Evolutionary conservation across 2,888 invertebrate genomes (phyloP).

Genomic region (Parnassius apollo): DNA sequence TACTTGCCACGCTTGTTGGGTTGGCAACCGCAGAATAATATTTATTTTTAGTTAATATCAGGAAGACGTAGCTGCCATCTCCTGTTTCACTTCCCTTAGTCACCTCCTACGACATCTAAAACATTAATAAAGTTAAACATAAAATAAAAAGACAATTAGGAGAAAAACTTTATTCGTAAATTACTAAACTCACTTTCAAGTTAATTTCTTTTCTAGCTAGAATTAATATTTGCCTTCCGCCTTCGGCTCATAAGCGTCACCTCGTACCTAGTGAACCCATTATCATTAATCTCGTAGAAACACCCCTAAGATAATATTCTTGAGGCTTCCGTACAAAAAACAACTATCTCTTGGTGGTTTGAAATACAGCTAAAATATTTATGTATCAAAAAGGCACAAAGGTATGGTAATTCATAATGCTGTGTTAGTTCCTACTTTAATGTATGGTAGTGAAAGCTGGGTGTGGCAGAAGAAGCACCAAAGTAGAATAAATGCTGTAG

Average conservation of each 20-base stretch:
- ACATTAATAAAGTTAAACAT: conserved; percentile 28
- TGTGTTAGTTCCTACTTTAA: too few relatives aligned
- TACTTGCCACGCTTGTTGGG: too few relatives aligned
- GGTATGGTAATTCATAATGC: too few relatives aligned
- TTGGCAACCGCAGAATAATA: too few relatives aligned
- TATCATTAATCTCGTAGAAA: conserved; percentile 69
- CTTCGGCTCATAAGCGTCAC: conserved; percentile 52
- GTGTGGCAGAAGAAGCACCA: too few relatives aligned
- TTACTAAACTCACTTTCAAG: conserved; percentile 31
- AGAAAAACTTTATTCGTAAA: conserved; percentile 31
- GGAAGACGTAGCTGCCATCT: too few relatives aligned
- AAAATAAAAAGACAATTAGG: conserved; percentile 32
- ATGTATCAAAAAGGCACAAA: too few relatives aligned
- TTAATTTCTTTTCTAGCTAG: conserved; percentile 42
- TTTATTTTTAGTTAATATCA: too few relatives aligned
- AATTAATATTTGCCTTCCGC: conserved; percentile 59
- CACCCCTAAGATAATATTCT: conserved; percentile 66
- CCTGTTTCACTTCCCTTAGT: too few relatives aligned
- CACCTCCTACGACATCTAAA: too few relatives aligned
- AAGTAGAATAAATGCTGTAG: too few relatives aligned
- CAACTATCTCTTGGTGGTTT: conserved; percentile 41
- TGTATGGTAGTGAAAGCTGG: too few relatives aligned
- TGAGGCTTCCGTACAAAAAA: conserved; percentile 64
- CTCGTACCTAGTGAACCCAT: conserved; percentile 63
- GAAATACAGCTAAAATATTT: conserved; percentile 16